These are phyloP conservation scores for Masticophis lateralis DNA, from an alignment of 2,797 vertebrate genomes.

Conservation along the genomic window DNA sequence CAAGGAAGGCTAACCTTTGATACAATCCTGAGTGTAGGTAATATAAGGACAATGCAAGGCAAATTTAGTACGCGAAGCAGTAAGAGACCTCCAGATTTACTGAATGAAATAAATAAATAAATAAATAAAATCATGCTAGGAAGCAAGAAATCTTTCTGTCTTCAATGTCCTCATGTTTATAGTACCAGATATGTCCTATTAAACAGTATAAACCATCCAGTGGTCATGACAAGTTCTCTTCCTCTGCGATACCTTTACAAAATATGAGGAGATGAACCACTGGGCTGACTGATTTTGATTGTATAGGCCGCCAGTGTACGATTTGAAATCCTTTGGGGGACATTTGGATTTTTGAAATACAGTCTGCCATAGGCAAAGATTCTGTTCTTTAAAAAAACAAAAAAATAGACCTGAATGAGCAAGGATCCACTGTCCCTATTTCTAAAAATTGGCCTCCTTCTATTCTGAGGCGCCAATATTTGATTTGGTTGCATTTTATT, in stretches of 20 bases:
- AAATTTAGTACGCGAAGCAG: slow-evolving; percentile 18
- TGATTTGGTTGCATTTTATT: background rate
- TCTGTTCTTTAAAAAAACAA: background rate
- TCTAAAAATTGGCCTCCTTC: background rate
- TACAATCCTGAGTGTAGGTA: background rate
- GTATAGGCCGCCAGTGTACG: background rate
- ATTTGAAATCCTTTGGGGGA: background rate
- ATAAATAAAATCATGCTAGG: background rate
- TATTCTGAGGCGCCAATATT: background rate
- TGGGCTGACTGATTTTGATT: background rate
- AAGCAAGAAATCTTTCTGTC: background rate
- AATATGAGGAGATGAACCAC: background rate
- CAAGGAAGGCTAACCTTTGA: background rate
- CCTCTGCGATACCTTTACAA: background rate
- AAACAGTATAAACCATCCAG: background rate
- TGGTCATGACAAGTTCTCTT: background rate
- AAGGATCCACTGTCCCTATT: background rate
- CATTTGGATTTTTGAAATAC: background rate
- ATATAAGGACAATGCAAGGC: background rate
- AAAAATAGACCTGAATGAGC: background rate
- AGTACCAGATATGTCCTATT: slow-evolving; percentile 18
- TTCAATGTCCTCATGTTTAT: slow-evolving; percentile 30
- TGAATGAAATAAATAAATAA: background rate
- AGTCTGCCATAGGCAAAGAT: background rate
- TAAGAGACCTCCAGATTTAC: slow-evolving; percentile 42